These are phyloP conservation scores for Procambarus virginalis DNA, from an alignment of 1,140 invertebrate genomes.

Conservation along the genomic window DNA sequence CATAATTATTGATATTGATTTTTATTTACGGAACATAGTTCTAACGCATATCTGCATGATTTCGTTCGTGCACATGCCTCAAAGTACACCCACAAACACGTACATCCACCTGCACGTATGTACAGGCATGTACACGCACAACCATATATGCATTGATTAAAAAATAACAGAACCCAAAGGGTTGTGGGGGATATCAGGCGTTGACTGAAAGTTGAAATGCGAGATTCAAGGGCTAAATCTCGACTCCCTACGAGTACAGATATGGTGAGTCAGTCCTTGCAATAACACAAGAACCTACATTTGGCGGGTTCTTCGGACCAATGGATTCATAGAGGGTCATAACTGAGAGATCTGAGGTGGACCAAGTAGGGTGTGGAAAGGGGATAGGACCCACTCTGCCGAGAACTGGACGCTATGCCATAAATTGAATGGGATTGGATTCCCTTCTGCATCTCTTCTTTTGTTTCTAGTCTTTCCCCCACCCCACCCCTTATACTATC, in stretches of 20 bases:
- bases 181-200: no score
- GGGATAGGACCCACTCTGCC: background rate
- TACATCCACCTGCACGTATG: background rate
- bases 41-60: no score
- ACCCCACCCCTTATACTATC: no score
- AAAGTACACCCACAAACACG: background rate
- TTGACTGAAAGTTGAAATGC: no score
- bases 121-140: background rate
- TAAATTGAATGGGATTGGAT: background rate
- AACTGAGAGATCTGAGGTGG: background rate
- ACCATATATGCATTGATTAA: background rate
- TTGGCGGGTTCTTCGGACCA: background rate
- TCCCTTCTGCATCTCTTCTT: background rate
- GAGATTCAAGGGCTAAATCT: no score
- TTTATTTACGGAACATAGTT: no score
- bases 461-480: no score
- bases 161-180: no score
- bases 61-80: no score
- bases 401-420: background rate
- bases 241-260: no score
- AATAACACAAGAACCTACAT: background rate
- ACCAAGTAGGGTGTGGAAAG: background rate
- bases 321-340: background rate
- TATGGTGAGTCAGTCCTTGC: no score
- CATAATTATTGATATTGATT: no score